Evolutionary conservation across 1,140 invertebrate species (phyloP).

Genomic region (Grapholita molesta): DNA sequence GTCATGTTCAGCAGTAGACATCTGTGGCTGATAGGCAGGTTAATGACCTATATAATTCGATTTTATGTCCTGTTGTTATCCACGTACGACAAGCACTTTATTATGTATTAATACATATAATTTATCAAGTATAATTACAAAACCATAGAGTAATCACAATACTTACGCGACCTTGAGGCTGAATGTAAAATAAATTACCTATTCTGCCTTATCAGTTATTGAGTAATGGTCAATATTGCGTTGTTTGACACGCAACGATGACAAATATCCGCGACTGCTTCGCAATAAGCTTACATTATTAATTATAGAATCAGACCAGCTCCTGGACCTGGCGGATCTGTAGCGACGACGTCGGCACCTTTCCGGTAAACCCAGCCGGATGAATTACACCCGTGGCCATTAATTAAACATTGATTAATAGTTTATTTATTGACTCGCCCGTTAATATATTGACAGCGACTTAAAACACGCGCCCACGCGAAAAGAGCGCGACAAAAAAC

Average conservation of each 20-base stretch:
- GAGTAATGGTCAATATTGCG: constrained; percentile 36
- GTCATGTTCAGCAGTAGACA: no score
- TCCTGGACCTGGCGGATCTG: constrained; percentile 54
- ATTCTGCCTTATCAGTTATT: constrained; percentile 29
- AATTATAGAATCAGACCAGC: constrained; percentile 67
- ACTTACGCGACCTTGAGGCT: constrained; percentile 14
- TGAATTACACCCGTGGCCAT: constrained; percentile 27
- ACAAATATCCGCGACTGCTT: constrained; percentile 62
- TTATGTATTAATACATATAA: background rate
- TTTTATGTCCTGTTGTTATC: constrained; percentile 6
- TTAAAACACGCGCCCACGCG: background rate
- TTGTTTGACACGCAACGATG: constrained; percentile 37
- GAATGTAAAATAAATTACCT: constrained; percentile 7
- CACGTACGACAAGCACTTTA: background rate
- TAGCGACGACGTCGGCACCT: constrained; percentile 30
- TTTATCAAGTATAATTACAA: constrained; percentile 11
- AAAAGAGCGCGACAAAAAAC: constrained; percentile 9
- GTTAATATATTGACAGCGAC: constrained; percentile 5
- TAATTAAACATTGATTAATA: constrained; percentile 12
- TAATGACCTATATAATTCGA: no score
- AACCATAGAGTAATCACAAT: constrained; percentile 8
- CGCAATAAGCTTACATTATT: constrained; percentile 56
- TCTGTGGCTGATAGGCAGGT: no score
- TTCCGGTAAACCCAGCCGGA: constrained; percentile 54
- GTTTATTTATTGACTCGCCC: background rate